phyloP scores from a whole-genome alignment of 35 echinoderm and acorn worm genomes.

The Acanthaster planci region DNA sequence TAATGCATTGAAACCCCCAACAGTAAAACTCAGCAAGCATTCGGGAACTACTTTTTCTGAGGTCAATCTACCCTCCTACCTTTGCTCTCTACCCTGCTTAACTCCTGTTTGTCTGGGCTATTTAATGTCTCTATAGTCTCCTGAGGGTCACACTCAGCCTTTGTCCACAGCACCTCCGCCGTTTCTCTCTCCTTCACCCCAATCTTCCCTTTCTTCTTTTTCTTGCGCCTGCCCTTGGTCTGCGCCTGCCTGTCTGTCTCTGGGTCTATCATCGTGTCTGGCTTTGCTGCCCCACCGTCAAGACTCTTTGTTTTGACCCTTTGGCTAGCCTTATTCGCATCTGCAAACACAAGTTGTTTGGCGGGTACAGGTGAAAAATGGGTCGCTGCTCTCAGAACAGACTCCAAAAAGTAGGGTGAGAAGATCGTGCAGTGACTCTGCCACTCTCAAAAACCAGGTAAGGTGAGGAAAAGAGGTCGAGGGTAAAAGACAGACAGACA shows the following conservation, averaged over 20 bases:
- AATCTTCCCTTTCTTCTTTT: conserved; percentile 11
- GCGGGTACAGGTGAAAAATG: conserved; percentile 2
- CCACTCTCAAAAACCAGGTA: no score
- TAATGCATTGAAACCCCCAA: no score
- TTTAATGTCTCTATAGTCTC: not conserved
- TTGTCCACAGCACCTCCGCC: not conserved
- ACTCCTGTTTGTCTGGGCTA: not conserved
- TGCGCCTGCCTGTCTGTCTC: conserved; percentile 23
- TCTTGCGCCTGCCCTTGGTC: conserved; percentile 15
- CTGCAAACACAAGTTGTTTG: conserved; percentile 15
- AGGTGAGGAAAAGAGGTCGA: not conserved
- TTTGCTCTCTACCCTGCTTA: not conserved
- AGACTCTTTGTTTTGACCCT: not conserved
- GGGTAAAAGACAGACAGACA: not conserved
- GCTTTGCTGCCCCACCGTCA: not conserved
- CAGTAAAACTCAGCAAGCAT: no score
- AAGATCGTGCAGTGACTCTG: no score
- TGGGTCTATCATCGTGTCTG: not conserved
- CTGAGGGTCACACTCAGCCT: not conserved
- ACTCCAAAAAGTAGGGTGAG: no score
- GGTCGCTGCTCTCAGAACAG: not conserved
- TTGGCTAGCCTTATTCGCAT: not conserved
- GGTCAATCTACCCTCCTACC: not conserved
- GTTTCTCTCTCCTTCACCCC: not conserved
- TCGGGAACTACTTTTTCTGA: no score